Conservation (phyloP, 1,140 invertebrate genomes). For the Ericerus pela region DNA sequence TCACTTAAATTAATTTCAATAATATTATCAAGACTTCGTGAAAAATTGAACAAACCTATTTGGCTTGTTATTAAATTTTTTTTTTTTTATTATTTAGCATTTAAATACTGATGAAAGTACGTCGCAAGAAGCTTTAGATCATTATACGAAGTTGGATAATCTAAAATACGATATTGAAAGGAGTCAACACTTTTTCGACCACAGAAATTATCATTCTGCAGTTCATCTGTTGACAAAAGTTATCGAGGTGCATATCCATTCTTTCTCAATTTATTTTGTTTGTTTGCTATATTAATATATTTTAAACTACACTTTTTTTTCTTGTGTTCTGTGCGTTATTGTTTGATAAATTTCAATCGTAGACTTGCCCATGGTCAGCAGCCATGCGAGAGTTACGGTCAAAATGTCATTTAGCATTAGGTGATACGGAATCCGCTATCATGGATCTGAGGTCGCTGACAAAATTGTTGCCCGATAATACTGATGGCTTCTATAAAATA, state of each 20-base stretch:
- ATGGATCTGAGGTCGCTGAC: conserved; percentile 79
- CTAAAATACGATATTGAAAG: conserved; percentile 44
- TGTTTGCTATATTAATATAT: too few species aligned
- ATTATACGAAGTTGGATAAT: conserved; percentile 44
- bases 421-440: conserved; percentile 75
- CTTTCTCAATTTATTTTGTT: background rate
- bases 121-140: conserved; percentile 44
- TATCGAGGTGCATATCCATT: conserved; percentile 47
- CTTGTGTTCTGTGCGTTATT: too few species aligned
- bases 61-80: too few species aligned
- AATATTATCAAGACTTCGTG: too few species aligned
- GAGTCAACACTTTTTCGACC: conserved; percentile 48
- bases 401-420: conserved; percentile 61
- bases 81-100: too few species aligned
- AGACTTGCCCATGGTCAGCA: conserved; percentile 73
- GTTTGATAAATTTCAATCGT: conserved; percentile 22
- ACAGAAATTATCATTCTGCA: conserved; percentile 51
- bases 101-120: too few species aligned
- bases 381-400: conserved; percentile 69
- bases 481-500: conserved; percentile 70
- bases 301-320: too few species aligned
- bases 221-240: conserved; percentile 51
- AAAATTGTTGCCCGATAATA: conserved; percentile 81
- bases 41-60: too few species aligned
- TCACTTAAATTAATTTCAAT: too few species aligned